Conservation (phyloP, 2,888 invertebrate species). For the Rapana venosa region DNA sequence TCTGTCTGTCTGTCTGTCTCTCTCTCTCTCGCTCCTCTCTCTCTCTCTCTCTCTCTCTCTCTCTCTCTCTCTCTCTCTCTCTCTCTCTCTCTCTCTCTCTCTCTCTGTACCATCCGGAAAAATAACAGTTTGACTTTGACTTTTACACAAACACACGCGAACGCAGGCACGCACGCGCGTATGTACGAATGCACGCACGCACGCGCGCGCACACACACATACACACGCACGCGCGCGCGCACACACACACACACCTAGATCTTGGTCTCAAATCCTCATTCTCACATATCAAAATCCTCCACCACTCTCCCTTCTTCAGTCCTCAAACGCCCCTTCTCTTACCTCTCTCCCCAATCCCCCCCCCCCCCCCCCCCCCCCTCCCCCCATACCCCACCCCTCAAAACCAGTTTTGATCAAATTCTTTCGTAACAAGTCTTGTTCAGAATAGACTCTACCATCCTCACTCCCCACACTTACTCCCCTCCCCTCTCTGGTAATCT, state of each 20-base stretch:
- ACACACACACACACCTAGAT: background rate
- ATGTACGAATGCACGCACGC: background rate
- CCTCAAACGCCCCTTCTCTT: no score
- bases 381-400: no score
- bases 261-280: no score
- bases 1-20: slow-evolving; percentile 1
- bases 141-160: background rate
- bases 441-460: background rate
- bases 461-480: background rate
- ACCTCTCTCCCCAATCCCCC: no score
- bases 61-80: background rate
- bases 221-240: background rate
- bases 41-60: slow-evolving; percentile 24
- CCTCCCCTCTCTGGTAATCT: background rate
- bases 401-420: no score
- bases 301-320: no score
- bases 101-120: background rate
- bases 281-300: no score
- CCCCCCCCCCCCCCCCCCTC: no score
- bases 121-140: background rate
- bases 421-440: no score
- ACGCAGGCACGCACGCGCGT: background rate
- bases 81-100: slow-evolving; percentile 13
- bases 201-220: background rate
- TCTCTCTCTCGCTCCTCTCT: background rate